Evolutionary conservation across 2,113 vertebrate species (phyloP).

Genomic region (Rhipidura dahli): DNA sequence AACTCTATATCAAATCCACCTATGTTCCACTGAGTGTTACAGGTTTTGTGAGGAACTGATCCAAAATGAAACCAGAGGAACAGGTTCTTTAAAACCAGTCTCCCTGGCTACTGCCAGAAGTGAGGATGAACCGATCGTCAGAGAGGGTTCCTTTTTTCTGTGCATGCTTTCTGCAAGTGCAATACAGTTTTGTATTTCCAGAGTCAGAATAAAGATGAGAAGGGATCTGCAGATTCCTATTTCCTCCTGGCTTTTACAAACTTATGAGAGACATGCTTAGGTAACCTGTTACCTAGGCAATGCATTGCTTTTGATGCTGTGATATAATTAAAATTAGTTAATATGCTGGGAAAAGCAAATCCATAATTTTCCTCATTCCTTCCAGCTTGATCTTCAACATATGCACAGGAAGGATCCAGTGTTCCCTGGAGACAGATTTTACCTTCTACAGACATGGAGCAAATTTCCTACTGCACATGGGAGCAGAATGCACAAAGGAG

Average conservation of each 20-base stretch:
- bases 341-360: background rate
- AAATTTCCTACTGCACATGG: background rate
- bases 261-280: background rate
- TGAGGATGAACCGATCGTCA: background rate
- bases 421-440: background rate
- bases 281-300: background rate
- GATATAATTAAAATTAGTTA: background rate
- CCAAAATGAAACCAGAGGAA: background rate
- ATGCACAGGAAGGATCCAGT: background rate
- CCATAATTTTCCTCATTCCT: background rate
- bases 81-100: background rate
- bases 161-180: background rate
- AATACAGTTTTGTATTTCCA: background rate
- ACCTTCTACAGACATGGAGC: background rate
- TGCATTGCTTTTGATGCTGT: background rate
- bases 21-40: background rate
- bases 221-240: background rate
- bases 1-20: background rate
- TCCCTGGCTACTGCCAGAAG: background rate
- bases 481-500: background rate
- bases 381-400: background rate
- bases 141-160: background rate
- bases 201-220: background rate
- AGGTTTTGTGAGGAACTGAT: background rate
- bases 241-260: background rate